Evolutionary conservation across 2,797 vertebrate species (phyloP).

Genomic region (Chiroxiphia lanceolata): DNA sequence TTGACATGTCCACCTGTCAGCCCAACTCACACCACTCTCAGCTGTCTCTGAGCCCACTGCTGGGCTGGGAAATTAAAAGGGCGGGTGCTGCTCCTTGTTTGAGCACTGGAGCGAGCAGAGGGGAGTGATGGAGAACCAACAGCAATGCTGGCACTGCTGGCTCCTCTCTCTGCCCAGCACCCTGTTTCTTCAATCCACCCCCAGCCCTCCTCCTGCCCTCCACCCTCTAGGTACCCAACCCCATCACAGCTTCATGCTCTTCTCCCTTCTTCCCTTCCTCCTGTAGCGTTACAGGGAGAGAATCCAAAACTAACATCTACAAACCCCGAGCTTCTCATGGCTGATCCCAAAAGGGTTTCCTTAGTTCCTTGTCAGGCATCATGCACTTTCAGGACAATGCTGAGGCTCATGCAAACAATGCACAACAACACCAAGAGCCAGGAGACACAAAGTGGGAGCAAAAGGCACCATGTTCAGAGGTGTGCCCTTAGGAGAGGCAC

Average conservation of each 20-base stretch:
- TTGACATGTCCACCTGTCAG: rapidly evolving
- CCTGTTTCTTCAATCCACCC: not conserved
- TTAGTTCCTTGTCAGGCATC: not conserved
- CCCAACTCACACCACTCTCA: not conserved
- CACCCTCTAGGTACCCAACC: not conserved
- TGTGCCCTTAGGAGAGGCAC: not conserved
- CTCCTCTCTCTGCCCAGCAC: not conserved
- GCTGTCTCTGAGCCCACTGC: not conserved
- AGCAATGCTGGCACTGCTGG: not conserved
- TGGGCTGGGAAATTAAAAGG: not conserved
- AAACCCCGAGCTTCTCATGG: not conserved
- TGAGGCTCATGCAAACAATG: not conserved
- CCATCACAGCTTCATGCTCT: not conserved
- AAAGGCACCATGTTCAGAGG: not conserved
- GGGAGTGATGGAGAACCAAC: not conserved
- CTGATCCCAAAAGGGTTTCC: not conserved
- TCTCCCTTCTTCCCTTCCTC: not conserved
- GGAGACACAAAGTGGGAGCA: not conserved
- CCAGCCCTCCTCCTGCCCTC: not conserved
- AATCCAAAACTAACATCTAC: not conserved
- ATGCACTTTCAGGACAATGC: not conserved
- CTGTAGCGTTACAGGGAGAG: rapidly evolving
- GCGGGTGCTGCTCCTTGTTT: not conserved
- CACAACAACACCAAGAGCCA: rapidly evolving
- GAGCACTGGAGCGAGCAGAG: rapidly evolving